phyloP scores from a whole-genome alignment of 2,797 vertebrate genomes.

The Cygnus olor region DNA sequence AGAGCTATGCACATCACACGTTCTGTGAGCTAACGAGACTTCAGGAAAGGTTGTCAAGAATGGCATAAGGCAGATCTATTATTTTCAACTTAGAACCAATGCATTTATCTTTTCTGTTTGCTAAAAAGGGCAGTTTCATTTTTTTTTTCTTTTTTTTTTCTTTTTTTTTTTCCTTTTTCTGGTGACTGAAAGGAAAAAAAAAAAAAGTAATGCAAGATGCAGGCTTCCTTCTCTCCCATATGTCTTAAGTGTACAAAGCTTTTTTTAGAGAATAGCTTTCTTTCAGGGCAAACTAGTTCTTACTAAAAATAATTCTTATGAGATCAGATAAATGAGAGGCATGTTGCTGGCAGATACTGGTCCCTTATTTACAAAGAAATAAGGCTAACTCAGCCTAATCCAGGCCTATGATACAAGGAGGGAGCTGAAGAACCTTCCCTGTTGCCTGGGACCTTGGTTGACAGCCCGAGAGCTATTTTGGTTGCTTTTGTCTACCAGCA shows the following conservation, averaged over 20 bases:
- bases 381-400: conserved; percentile 41
- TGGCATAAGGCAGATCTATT: neutral
- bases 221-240: conserved; percentile 45
- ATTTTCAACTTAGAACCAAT: conserved; percentile 14
- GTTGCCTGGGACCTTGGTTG: neutral
- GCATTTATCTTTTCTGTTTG: conserved; percentile 47
- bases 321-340: conserved; percentile 63
- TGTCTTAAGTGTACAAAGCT: conserved; percentile 60
- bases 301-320: conserved; percentile 70
- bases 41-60: conserved; percentile 43
- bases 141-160: neutral
- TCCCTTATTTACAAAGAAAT: conserved; percentile 40
- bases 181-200: neutral
- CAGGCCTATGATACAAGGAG: neutral
- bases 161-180: neutral
- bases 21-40: conserved; percentile 38
- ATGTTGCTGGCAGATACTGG: conserved; percentile 46
- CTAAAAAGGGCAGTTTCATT: conserved; percentile 54
- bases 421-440: neutral
- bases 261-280: conserved; percentile 69
- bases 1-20: neutral
- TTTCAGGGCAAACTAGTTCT: conserved; percentile 65
- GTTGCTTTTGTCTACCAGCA: neutral
- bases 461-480: neutral
- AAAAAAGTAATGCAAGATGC: conserved; percentile 27